Evolutionary conservation across 1,140 invertebrate species (phyloP).

Genomic region (Amphibalanus amphitrite): DNA sequence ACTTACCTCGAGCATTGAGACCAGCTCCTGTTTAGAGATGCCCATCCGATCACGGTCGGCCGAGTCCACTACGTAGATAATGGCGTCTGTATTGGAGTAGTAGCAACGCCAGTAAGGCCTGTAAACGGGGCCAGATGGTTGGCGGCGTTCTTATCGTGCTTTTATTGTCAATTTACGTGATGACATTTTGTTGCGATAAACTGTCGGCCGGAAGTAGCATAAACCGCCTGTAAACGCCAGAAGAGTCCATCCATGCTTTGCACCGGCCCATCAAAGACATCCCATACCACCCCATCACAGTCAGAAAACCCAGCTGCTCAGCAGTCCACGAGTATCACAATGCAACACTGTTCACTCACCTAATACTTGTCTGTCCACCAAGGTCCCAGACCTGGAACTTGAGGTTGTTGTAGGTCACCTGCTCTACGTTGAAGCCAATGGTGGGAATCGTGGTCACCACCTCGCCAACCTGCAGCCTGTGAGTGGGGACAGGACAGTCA

Average conservation of each 20-base stretch:
- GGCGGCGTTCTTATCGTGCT: no score
- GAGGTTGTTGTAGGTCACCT: constrained; percentile 89
- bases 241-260: no score
- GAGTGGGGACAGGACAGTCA: no score
- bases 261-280: no score
- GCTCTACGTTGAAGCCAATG: constrained; percentile 95
- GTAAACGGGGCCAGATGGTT: no score
- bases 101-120: constrained; percentile 99
- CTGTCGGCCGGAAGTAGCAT: neutral
- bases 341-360: no score
- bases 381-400: constrained; percentile 98
- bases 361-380: constrained; percentile 90
- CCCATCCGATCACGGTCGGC: constrained; percentile 96
- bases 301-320: no score
- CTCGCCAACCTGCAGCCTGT: constrained; percentile 87
- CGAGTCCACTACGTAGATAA: constrained; percentile 98
- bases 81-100: constrained; percentile 98
- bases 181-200: no score
- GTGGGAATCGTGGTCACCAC: constrained; percentile 99
- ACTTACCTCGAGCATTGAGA: constrained; percentile 85
- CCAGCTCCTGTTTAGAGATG: constrained; percentile 94
- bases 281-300: no score
- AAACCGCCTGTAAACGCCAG: neutral
- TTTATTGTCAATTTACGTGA: no score
- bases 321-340: no score